Percentiles rank a stretch among this genome's conserved stretches.
phyloP scores from a whole-genome alignment of 2,113 vertebrate genomes.

The Psettodes erumei region DNA sequence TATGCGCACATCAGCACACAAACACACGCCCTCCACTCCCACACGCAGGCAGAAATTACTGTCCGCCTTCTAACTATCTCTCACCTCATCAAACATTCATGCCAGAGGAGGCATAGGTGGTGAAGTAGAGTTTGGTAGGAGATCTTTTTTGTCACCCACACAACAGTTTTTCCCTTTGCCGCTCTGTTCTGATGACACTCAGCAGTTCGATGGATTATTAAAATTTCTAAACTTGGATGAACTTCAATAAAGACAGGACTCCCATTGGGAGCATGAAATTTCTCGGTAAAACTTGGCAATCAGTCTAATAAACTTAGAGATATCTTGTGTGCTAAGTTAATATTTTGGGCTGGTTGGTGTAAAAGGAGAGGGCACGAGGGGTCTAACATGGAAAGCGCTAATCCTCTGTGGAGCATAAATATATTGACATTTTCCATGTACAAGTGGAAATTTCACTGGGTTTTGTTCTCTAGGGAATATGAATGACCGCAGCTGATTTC shows the following conservation, averaged over 20 bases:
- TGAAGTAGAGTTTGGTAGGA: conserved; percentile 40
- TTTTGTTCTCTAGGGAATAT: neutral
- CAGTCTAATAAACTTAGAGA: neutral
- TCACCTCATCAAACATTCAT: conserved; percentile 60
- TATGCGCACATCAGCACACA: conserved; percentile 16
- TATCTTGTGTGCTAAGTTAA: neutral
- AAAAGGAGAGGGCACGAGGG: neutral
- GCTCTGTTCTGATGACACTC: conserved; percentile 40
- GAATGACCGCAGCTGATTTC: neutral
- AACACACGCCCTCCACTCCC: conserved; percentile 30
- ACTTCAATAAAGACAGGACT: neutral
- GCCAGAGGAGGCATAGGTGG: conserved; percentile 46
- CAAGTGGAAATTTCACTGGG: neutral
- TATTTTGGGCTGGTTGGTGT: neutral
- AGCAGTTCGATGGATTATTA: conserved; percentile 16
- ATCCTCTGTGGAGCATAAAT: neutral
- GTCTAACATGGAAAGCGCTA: neutral
- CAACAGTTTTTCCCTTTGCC: conserved; percentile 22
- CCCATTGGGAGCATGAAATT: neutral
- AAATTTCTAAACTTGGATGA: conserved; percentile 21
- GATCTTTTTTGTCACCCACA: conserved; percentile 42
- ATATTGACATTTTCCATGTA: neutral
- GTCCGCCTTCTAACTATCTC: conserved; percentile 49
- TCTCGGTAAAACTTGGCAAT: neutral
- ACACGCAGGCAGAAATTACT: conserved; percentile 34